Evolutionary conservation across 2,797 vertebrate genomes (phyloP).

Genomic region (Uromys caudimaculatus): DNA sequence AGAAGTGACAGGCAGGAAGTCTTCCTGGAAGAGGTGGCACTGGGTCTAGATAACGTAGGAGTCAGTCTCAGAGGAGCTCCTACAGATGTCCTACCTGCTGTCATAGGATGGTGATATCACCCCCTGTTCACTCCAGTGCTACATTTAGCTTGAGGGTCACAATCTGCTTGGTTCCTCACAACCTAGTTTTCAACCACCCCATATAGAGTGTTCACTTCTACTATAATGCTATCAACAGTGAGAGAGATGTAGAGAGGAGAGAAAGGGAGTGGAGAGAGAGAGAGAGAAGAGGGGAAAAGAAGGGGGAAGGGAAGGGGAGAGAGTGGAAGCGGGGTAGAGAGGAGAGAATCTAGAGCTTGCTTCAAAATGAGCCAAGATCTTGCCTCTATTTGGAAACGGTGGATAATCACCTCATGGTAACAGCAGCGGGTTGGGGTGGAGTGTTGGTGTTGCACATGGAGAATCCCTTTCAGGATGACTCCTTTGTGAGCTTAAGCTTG

Average conservation of each 20-base stretch:
- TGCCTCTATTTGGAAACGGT: background rate
- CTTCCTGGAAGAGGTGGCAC: background rate
- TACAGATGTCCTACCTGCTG: fast-evolving
- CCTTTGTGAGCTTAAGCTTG: background rate
- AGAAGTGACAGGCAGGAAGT: background rate
- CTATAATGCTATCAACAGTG: fast-evolving
- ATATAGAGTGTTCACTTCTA: background rate
- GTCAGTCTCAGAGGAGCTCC: no score
- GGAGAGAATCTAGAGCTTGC: no score
- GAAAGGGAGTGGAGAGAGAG: background rate
- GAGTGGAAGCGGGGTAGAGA: background rate
- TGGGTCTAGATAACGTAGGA: no score
- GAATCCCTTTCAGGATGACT: background rate
- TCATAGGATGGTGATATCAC: fast-evolving
- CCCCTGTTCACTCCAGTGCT: background rate
- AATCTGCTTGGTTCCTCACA: background rate
- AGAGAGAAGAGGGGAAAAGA: background rate
- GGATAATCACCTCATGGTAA: background rate
- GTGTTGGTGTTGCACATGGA: fast-evolving
- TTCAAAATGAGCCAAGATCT: background rate
- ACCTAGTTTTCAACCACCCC: background rate
- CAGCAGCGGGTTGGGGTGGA: no score
- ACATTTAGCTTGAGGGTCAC: background rate
- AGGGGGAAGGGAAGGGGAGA: fast-evolving
- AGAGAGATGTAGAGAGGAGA: background rate